Evolutionary conservation across 2,113 vertebrate species (phyloP).

Genomic region (Hippocampus guttulatus): DNA sequence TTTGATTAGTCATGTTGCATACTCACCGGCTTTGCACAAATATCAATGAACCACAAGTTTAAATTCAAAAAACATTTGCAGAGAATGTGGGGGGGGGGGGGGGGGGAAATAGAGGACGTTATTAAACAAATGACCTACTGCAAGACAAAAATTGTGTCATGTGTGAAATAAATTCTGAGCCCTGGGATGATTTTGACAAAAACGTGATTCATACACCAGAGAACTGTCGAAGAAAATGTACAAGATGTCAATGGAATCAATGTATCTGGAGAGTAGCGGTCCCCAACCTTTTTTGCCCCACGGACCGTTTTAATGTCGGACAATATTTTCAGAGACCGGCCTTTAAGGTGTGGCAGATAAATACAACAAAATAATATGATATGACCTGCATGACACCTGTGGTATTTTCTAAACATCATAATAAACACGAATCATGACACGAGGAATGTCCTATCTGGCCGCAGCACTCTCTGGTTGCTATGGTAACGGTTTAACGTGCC

Average conservation of each 20-base stretch:
- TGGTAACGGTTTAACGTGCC: no score
- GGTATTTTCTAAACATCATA: no score
- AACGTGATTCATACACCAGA: not conserved
- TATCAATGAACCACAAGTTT: slow-evolving; percentile 42
- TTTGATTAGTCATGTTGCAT: slow-evolving; percentile 43
- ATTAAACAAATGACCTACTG: slow-evolving; percentile 3
- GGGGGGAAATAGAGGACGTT: slow-evolving; percentile 18
- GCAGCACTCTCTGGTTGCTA: no score
- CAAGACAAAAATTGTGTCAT: not conserved
- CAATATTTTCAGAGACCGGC: no score
- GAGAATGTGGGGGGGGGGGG: slow-evolving; percentile 1
- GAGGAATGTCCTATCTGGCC: no score
- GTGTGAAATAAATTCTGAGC: not conserved
- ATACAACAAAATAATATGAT: no score
- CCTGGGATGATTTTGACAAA: no score
- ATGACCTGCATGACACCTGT: no score
- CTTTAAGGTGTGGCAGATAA: no score
- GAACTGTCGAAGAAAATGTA: not conserved
- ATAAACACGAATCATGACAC: no score
- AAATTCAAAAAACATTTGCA: slow-evolving; percentile 14
- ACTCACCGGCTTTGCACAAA: slow-evolving; percentile 70
- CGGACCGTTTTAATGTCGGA: no score
- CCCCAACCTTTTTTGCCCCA: not conserved
- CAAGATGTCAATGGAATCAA: not conserved
- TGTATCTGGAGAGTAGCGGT: not conserved